phyloP scores from a whole-genome alignment of 1,140 invertebrate species.

The Phenacoccus solenopsis region DNA sequence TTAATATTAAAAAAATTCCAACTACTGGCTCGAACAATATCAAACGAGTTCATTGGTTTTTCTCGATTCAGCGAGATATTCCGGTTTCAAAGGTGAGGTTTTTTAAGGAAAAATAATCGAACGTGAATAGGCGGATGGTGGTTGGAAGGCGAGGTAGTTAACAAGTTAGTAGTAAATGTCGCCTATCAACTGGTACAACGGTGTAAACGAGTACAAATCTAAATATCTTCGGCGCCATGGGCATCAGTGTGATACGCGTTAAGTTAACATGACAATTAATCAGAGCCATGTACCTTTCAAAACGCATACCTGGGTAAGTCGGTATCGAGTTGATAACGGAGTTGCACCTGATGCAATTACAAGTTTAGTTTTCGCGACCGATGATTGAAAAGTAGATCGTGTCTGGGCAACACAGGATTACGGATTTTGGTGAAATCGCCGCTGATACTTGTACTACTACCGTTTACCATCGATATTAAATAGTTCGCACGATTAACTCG shows the following conservation, averaged over 20 bases:
- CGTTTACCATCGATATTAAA: no score
- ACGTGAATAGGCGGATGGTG: no score
- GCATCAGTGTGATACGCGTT: slow-evolving; percentile 4
- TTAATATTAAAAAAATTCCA: slow-evolving; percentile 10
- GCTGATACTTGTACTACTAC: no score
- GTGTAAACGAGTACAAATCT: neutral
- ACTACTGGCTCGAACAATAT: neutral
- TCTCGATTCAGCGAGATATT: neutral
- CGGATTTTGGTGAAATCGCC: no score
- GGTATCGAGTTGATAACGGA: neutral
- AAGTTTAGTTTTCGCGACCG: no score
- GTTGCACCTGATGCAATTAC: neutral
- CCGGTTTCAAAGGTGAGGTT: neutral
- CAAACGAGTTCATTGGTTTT: neutral
- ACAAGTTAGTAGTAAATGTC: no score
- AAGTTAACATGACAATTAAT: slow-evolving; percentile 14
- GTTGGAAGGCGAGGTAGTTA: no score
- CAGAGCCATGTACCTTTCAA: neutral
- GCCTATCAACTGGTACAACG: neutral
- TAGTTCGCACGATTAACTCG: no score
- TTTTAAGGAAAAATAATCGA: no score
- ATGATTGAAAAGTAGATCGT: no score
- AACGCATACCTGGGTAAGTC: neutral
- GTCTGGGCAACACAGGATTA: no score
- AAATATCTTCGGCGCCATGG: slow-evolving; percentile 12